Evolutionary conservation across 2,888 invertebrate species (phyloP).

Genomic region (Lamproptera curius): DNA sequence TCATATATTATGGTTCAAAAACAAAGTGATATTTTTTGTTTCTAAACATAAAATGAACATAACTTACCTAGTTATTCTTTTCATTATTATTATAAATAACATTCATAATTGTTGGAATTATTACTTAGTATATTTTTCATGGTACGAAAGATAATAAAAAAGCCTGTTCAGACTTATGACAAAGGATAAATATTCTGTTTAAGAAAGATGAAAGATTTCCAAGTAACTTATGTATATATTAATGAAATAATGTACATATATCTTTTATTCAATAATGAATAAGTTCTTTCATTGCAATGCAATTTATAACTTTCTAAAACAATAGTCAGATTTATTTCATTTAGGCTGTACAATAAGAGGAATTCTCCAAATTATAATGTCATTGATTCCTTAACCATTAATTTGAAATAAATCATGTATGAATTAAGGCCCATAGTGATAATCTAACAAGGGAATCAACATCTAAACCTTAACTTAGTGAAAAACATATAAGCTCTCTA

Average conservation of each 20-base stretch:
- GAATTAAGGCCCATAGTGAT: conserved; percentile 6
- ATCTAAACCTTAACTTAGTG: conserved; percentile 39
- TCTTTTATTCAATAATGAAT: conserved; percentile 18
- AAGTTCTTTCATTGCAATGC: conserved; percentile 11
- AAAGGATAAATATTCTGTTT: background rate
- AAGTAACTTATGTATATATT: conserved; percentile 10
- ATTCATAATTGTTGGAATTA: too few species aligned
- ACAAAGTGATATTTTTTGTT: too few species aligned
- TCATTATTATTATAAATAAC: too few species aligned
- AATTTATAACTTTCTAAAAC: conserved; percentile 6
- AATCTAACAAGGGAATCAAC: background rate
- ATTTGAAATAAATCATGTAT: conserved; percentile 3
- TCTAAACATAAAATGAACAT: too few species aligned
- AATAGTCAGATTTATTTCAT: conserved; percentile 19
- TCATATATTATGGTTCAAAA: too few species aligned
- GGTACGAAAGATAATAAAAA: too few species aligned
- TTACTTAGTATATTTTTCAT: too few species aligned
- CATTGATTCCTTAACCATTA: conserved; percentile 13
- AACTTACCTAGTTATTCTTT: too few species aligned
- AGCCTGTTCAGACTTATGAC: background rate
- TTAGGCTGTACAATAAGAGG: conserved; percentile 12
- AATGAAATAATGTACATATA: conserved; percentile 16
- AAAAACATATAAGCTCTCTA: conserved; percentile 62
- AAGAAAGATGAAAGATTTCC: background rate
- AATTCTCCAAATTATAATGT: conserved; percentile 4